Evolutionary conservation across 2,797 vertebrate genomes (phyloP).

Genomic region (Kryptopterus vitreolus): DNA sequence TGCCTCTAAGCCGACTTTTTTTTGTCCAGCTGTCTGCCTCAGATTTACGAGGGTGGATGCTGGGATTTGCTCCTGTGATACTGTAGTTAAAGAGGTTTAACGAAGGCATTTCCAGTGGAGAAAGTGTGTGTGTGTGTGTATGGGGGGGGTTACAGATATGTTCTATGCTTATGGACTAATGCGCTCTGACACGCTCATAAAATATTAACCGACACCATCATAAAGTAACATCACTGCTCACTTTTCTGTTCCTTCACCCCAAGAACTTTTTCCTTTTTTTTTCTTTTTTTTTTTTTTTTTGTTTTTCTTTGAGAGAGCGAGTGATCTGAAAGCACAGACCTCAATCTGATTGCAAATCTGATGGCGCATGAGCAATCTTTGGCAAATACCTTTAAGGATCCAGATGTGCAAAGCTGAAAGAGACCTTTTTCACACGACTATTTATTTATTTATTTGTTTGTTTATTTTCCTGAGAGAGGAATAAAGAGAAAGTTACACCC

Average conservation of each 20-base stretch:
- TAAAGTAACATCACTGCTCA: constrained; percentile 12
- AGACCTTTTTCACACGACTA: not conserved
- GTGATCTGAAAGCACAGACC: constrained; percentile 1
- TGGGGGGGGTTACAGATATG: constrained; percentile 10
- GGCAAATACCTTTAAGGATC: not conserved
- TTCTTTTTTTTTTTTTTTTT: not conserved
- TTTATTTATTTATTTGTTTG: too few species aligned
- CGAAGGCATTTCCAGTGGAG: constrained; percentile 39
- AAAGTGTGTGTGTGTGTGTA: too few species aligned
- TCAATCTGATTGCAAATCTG: constrained; percentile 14
- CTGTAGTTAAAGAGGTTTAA: constrained; percentile 53
- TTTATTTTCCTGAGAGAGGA: too few species aligned
- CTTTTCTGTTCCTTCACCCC: not conserved
- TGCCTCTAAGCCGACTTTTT: not conserved
- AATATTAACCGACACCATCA: constrained; percentile 17
- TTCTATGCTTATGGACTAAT: constrained; percentile 21
- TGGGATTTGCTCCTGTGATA: constrained; percentile 57
- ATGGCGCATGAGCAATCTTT: not conserved
- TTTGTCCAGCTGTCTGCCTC: constrained; percentile 50
- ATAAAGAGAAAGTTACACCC: not conserved
- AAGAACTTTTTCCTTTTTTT: not conserved
- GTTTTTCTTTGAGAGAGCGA: constrained; percentile 2
- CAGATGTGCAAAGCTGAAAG: not conserved
- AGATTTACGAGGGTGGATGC: constrained; percentile 63
- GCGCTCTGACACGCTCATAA: constrained; percentile 34